phyloP scores from a whole-genome alignment of 2,888 invertebrate genomes.

The Cerceris rybyensis region DNA sequence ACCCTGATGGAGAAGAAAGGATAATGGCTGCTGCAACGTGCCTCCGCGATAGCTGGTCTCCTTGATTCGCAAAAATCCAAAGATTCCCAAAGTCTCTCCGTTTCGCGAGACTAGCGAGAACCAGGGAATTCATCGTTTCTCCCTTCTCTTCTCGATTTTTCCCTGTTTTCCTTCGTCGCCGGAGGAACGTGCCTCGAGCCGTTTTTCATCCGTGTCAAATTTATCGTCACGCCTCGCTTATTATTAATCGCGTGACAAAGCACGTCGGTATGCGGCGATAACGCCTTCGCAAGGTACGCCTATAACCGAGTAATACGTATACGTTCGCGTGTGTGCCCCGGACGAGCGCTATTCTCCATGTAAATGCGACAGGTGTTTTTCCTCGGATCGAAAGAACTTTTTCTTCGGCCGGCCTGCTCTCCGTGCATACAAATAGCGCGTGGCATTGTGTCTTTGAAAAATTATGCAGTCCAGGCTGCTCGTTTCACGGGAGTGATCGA shows the following conservation, averaged over 20 bases:
- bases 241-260: constrained; percentile 38
- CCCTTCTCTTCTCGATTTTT: too few relatives aligned
- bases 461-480: not conserved
- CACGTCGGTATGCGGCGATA: constrained; percentile 28
- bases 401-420: not conserved
- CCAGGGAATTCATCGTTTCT: too few relatives aligned
- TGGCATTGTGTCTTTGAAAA: not conserved
- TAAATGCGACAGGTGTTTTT: constrained; percentile 26
- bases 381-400: constrained; percentile 6
- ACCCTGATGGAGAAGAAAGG: constrained; percentile 11
- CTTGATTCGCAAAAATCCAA: not conserved
- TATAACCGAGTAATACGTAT: not conserved
- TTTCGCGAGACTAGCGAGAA: not conserved
- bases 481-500: not conserved
- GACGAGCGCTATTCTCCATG: not conserved
- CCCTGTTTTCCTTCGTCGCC: too few relatives aligned
- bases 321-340: not conserved
- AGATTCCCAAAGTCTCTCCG: not conserved
- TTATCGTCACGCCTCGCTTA: constrained; percentile 19
- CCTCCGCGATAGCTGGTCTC: not conserved
- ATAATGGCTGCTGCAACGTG: constrained; percentile 10
- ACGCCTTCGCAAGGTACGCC: constrained; percentile 22
- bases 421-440: not conserved
- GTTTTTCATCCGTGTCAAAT: constrained; percentile 5
- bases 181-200: too few relatives aligned